A percentile compares a stretch with the other conserved stretches of the same genome.
phyloP scores from a whole-genome alignment of 2,797 vertebrate species.

The Enteromius argenteus region DNA sequence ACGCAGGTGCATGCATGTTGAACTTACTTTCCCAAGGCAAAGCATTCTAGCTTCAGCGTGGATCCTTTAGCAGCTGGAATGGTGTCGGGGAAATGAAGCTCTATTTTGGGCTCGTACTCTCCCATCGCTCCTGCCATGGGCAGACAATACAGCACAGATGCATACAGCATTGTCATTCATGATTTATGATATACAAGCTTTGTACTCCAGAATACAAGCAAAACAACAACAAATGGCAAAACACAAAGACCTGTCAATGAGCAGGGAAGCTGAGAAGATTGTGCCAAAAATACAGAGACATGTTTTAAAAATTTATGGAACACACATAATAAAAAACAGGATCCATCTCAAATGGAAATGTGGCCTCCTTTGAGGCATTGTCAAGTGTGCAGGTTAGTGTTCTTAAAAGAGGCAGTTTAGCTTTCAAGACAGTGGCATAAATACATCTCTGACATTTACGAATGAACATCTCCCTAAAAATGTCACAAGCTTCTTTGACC shows the following conservation, averaged over 20 bases:
- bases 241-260: conserved; percentile 63
- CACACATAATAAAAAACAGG: conserved; percentile 65
- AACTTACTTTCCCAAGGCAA: conserved; percentile 96
- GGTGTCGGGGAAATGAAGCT: conserved; percentile 93
- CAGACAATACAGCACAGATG: conserved; percentile 64
- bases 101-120: conserved; percentile 98
- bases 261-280: conserved; percentile 57
- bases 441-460: conserved; percentile 50
- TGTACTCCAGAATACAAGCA: conserved; percentile 63
- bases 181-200: conserved; percentile 66
- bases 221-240: conserved; percentile 58
- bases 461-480: conserved; percentile 54
- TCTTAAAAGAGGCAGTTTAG: conserved; percentile 54
- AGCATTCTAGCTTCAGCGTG: conserved; percentile 91
- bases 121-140: conserved; percentile 89
- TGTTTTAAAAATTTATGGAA: conserved; percentile 72
- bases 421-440: conserved; percentile 47
- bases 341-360: conserved; percentile 71
- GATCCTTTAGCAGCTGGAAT: conserved; percentile 92
- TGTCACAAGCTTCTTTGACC: conserved; percentile 41
- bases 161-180: conserved; percentile 63
- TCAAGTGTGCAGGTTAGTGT: conserved; percentile 38
- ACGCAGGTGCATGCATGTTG: conserved; percentile 41
- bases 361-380: conserved; percentile 63
- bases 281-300: conserved; percentile 57